A percentile compares a stretch with the other conserved stretches of the same genome.
Evolutionary conservation across 2,888 invertebrate genomes (phyloP).

Genomic region (Lithosia quadra): DNA sequence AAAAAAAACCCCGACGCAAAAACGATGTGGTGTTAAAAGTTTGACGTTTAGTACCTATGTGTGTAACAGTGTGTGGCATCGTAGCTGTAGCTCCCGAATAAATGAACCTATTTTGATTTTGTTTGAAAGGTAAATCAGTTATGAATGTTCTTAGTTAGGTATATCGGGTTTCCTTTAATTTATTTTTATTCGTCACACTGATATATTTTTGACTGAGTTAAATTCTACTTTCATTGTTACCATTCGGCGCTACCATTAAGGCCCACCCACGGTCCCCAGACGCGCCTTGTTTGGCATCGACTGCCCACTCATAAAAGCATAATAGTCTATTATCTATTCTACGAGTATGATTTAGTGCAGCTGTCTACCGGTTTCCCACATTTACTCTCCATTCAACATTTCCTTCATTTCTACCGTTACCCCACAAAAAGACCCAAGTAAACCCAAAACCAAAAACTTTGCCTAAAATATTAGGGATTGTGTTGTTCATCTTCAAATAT

Average conservation of each 20-base stretch:
- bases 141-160: no score
- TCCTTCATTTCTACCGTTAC: neutral
- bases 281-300: slow-evolving; percentile 1
- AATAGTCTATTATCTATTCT: neutral
- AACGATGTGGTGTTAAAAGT: no score
- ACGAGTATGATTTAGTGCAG: neutral
- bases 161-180: no score
- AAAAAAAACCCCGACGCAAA: no score
- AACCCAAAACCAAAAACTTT: neutral
- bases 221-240: slow-evolving; percentile 4
- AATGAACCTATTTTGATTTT: no score
- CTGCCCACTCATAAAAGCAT: neutral
- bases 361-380: neutral
- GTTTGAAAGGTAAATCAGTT: no score
- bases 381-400: neutral
- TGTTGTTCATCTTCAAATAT: no score
- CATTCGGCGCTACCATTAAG: neutral
- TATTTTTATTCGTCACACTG: neutral
- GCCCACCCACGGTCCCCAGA: neutral
- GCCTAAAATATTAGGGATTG: neutral
- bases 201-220: neutral
- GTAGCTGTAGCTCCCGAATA: no score
- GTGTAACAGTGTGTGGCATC: no score
- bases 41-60: no score
- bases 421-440: neutral